Evolutionary conservation across 2,797 vertebrate genomes (phyloP).

Genomic region (Enteromius afrohamiltoni): DNA sequence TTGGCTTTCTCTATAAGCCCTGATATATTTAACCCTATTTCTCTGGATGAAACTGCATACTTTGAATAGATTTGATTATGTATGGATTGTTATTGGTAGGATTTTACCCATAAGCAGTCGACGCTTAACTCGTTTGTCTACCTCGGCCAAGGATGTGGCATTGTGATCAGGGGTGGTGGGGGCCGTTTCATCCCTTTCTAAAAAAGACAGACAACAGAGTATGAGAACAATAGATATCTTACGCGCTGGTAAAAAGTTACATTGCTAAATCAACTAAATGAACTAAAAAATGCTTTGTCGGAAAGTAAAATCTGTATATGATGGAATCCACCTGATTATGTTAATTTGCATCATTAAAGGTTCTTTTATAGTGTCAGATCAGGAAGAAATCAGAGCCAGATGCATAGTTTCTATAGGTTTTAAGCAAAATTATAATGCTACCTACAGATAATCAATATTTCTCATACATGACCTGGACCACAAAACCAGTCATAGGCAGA

Average conservation of each 20-base stretch:
- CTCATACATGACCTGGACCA: background rate
- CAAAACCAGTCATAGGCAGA: background rate
- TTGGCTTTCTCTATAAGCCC: background rate
- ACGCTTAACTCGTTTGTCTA: slow-evolving; percentile 95
- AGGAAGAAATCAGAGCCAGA: background rate
- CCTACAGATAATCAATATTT: background rate
- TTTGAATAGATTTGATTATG: background rate
- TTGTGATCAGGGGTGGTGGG: slow-evolving; percentile 84
- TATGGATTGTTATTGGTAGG: background rate
- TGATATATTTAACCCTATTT: background rate
- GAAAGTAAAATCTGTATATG: background rate
- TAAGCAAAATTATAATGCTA: background rate
- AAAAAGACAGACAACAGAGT: slow-evolving; percentile 56
- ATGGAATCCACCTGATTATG: background rate
- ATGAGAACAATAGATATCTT: background rate
- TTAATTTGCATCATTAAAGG: background rate
- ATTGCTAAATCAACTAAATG: background rate
- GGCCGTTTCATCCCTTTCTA: slow-evolving; percentile 86
- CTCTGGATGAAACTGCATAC: background rate
- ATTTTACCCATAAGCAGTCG: slow-evolving; percentile 94
- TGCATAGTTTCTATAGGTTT: background rate
- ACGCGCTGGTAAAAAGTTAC: background rate
- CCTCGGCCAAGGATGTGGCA: slow-evolving; percentile 84
- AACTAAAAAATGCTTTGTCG: background rate
- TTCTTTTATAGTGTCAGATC: background rate